A percentile compares a stretch with the other conserved stretches of the same genome.
phyloP scores from a whole-genome alignment of 2,888 invertebrate genomes.

The Hydrotaea diabolus region DNA sequence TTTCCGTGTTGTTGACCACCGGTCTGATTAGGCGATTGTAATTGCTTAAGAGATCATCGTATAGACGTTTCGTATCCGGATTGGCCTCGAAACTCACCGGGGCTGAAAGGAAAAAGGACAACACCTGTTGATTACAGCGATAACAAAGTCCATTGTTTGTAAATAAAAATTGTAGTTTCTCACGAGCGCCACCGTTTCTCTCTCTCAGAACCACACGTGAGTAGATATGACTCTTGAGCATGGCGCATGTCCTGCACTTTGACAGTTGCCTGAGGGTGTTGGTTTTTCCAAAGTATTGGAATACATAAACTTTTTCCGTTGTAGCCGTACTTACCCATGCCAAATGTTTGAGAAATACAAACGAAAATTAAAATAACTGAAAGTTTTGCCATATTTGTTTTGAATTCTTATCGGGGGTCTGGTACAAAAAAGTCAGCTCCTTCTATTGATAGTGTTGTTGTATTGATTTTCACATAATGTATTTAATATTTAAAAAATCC shows the following conservation, averaged over 20 bases:
- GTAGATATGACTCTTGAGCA: not conserved
- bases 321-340: slow-evolving; percentile 59
- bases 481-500: not conserved
- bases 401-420: not conserved
- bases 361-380: slow-evolving; percentile 43
- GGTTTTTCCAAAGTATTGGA: slow-evolving; percentile 9
- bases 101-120: slow-evolving; percentile 69
- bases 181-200: not conserved
- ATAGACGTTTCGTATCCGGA: slow-evolving; percentile 96
- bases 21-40: slow-evolving; percentile 97
- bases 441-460: not conserved
- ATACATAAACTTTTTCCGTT: not conserved
- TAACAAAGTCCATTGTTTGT: not conserved
- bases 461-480: slow-evolving; percentile 44
- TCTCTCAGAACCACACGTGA: not conserved
- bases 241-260: slow-evolving; percentile 10
- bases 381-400: slow-evolving; percentile 48
- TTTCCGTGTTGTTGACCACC: slow-evolving; percentile 95
- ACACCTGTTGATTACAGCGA: not conserved
- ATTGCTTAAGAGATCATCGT: slow-evolving; percentile 96
- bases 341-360: slow-evolving; percentile 49
- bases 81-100: slow-evolving; percentile 86
- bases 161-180: slow-evolving; percentile 32
- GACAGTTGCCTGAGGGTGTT: slow-evolving; percentile 44
- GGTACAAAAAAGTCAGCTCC: not conserved